Percentiles rank a stretch among this genome's conserved stretches.
Evolutionary conservation across 1,140 invertebrate genomes (phyloP).

Genomic region (Cydia fagiglandana): DNA sequence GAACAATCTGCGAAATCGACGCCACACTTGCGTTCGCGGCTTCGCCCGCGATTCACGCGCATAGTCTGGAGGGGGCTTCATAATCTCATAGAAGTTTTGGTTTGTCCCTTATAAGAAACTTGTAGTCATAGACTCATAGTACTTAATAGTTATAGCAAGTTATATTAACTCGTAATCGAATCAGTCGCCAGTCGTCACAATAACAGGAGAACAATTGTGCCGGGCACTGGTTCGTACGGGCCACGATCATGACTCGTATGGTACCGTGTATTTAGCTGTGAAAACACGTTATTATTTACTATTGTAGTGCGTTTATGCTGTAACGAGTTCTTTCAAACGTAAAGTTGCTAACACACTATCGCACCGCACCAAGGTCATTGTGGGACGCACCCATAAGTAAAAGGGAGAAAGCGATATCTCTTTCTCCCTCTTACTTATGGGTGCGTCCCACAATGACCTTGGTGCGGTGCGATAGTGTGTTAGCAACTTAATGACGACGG

Average conservation of each 20-base stretch:
- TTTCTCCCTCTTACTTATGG: too few species aligned
- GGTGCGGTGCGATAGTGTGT: too few species aligned
- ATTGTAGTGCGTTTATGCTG: conserved; percentile 7
- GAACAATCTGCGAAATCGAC: too few species aligned
- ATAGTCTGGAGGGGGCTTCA: too few species aligned
- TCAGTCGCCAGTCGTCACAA: background rate
- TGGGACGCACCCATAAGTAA: too few species aligned
- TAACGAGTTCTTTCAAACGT: background rate
- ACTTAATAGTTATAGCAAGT: background rate
- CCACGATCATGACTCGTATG: conserved; percentile 7
- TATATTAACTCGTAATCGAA: conserved; percentile 9
- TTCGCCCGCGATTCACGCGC: too few species aligned
- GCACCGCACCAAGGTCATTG: too few species aligned
- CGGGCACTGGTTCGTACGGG: conserved; percentile 16
- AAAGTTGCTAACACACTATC: too few species aligned
- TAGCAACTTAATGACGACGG: background rate
- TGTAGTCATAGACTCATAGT: background rate
- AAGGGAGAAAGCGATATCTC: too few species aligned
- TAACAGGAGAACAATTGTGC: conserved; percentile 30
- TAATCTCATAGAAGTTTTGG: too few species aligned
- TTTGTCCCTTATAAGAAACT: background rate
- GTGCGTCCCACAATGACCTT: too few species aligned
- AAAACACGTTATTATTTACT: conserved; percentile 21
- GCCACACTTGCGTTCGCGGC: too few species aligned
- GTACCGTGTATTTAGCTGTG: background rate